Base-by-base conservation (phyloP, 2,888 invertebrate species). In the Tolmerus cingulatus region DNA sequence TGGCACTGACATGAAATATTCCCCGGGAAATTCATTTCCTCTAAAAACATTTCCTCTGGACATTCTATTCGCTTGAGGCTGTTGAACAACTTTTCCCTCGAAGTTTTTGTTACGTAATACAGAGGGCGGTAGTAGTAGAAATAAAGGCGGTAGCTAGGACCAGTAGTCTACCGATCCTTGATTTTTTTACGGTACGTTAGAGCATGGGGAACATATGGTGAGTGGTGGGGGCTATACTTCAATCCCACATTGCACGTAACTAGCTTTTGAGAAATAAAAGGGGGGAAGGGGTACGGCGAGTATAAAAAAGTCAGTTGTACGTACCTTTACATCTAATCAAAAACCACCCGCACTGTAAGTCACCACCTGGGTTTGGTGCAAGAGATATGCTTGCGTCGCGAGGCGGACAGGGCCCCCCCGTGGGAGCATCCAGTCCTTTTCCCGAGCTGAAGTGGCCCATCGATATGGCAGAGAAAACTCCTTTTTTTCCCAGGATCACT, bases 21-120 rank as follows among this genome's bases (percentile, higher is more conserved):
- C 76, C 76, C 86, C 87, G 87, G 87, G 55, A 87, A 87, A 87
- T 87, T 86, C 86, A 87, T 87, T 86, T 87, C 87, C 87, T 86
- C 76, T 57, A 86, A 86, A 87, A 86, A 86, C 87, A 86, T 87
- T 87, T 87, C 86, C 85, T 85, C 78, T 87, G 87, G 85, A 57
- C 76, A 86, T 87, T 87, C 74, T 74, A 43, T 19, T 86, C 86
- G 76, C 51, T 81, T 81, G 46, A 87, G 43, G 87, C 86, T 79
- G 46, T 87, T 87, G 74, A 87, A 78, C 85, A 87, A 87, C 85
- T 87, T 87, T 81, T 87, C 81, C 81, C 34, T 37, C 12, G 55
- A 79, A 79, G 43, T 86, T 86, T 86, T 86, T 86, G 76, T 86
- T 86, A 86, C 86, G 74, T 86, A 86, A 66, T 23, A 66, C 9